These are phyloP conservation scores for Sipha flava DNA, from an alignment of 1,140 invertebrate species.

Conservation along the genomic window DNA sequence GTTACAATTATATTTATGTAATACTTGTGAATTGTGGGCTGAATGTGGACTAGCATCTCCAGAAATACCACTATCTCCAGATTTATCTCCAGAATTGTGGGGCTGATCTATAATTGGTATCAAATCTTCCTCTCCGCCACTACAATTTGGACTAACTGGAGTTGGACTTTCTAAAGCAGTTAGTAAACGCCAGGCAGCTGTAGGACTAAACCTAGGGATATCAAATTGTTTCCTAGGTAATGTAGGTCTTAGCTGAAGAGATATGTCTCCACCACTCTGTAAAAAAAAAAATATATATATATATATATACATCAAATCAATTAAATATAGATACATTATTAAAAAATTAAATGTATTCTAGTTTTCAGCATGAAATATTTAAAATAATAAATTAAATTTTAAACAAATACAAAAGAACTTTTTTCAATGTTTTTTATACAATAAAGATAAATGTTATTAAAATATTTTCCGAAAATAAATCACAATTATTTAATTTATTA, in stretches of 20 bases:
- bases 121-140: conserved; percentile 39
- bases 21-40: conserved; percentile 39
- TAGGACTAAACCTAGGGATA: conserved; percentile 68
- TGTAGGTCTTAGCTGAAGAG: conserved; percentile 62
- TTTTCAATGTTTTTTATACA: too few relatives aligned
- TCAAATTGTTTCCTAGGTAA: conserved; percentile 65
- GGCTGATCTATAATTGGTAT: conserved; percentile 35
- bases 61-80: conserved; percentile 70
- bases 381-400: too few relatives aligned
- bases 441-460: too few relatives aligned
- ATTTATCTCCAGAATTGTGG: conserved; percentile 50
- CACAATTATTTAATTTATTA: too few relatives aligned
- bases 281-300: background rate
- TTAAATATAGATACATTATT: too few relatives aligned
- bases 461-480: too few relatives aligned
- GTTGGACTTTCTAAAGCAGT: conserved; percentile 44
- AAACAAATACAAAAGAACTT: too few relatives aligned
- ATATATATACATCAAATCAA: too few relatives aligned
- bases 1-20: background rate
- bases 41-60: conserved; percentile 54
- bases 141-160: conserved; percentile 3
- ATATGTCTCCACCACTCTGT: conserved; percentile 45
- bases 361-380: too few relatives aligned
- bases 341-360: too few relatives aligned
- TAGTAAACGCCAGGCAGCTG: conserved; percentile 69